phyloP scores from a whole-genome alignment of 2,888 invertebrate species.

The Troides helena region DNA sequence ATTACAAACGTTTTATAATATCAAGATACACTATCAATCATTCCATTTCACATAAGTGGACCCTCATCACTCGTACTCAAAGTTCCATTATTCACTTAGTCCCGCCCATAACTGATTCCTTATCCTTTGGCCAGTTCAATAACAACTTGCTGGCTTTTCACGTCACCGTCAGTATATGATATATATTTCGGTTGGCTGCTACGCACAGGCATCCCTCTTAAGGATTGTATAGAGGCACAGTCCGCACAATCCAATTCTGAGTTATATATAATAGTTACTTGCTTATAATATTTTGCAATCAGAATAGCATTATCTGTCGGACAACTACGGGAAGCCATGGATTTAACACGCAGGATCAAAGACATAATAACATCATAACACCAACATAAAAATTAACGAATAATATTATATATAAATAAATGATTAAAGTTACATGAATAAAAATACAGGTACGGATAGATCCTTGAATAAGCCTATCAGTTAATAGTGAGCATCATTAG shows the following conservation, averaged over 20 bases:
- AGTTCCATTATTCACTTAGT: constrained; percentile 75
- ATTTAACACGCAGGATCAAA: no score
- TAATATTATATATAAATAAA: no score
- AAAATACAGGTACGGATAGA: no score
- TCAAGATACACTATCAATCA: constrained; percentile 73
- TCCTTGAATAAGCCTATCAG: no score
- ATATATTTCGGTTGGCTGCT: not conserved
- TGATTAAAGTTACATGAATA: no score
- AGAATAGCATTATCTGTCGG: no score
- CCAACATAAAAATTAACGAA: no score
- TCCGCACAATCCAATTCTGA: not conserved
- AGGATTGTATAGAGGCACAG: not conserved
- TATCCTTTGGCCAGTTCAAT: constrained; percentile 54
- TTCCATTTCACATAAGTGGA: constrained; percentile 76
- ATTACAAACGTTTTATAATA: constrained; percentile 64
- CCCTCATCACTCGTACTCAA: constrained; percentile 75
- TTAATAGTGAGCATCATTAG: no score
- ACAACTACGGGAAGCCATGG: no score
- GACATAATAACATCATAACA: no score
- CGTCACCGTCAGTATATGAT: not conserved
- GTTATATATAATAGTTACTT: not conserved
- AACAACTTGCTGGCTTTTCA: constrained; percentile 43
- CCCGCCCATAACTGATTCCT: constrained; percentile 72
- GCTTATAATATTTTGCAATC: no score
- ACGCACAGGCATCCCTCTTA: not conserved